Base-by-base conservation (phyloP, 2,113 vertebrate genomes). In the Psettodes erumei region DNA sequence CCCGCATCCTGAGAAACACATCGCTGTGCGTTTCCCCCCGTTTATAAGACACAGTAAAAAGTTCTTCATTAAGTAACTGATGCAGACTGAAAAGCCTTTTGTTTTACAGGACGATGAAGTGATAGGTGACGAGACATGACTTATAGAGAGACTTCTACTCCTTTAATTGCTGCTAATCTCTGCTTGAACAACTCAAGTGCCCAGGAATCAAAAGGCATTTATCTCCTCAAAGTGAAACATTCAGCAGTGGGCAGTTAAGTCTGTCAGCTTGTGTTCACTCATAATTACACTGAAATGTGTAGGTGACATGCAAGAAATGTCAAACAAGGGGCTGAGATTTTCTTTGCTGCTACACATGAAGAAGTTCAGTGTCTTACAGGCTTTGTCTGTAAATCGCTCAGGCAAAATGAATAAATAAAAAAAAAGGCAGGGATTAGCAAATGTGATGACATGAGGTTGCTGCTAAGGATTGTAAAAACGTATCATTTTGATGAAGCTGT, bases 151-250 rank as follows among this genome's bases (percentile, higher is more conserved):
- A 21, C 68, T 71, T 28, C 47, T 75, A 40, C 71, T n/a, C n/a
- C 62, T 25, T 13, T 87, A 79, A 84, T 75, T 62, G 51, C 81
- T 63, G 58, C 43, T 70, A 65, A 86, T 79, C 42, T 82, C 61
- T 51, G 30, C 50, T 58, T 12, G 12, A 75, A 47, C 51, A 50
- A 48, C 32, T 79, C 25, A 40, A 47, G n/a, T 56, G 48, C 27
- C 48, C 59, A 18, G 62, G 64, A 82, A 79, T 83, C 59, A 63
- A 74, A 63, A 35, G 15, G 1, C 50, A 61, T 68, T 62, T 27
- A 65, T 82, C 72, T 75, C 32, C 10, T 43, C 55, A 28, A 70
- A 78, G 42, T 55, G 28, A 32, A 40, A 58, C 35, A 60, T 32
- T n/a, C 12, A 47, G 19, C 23, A 27, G 32, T 12, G 18, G 54